A percentile compares a stretch with the other conserved stretches of the same genome.
These are phyloP conservation scores for Ophion ventricosus DNA, from an alignment of 2,888 invertebrate species.

Conservation along the genomic window DNA sequence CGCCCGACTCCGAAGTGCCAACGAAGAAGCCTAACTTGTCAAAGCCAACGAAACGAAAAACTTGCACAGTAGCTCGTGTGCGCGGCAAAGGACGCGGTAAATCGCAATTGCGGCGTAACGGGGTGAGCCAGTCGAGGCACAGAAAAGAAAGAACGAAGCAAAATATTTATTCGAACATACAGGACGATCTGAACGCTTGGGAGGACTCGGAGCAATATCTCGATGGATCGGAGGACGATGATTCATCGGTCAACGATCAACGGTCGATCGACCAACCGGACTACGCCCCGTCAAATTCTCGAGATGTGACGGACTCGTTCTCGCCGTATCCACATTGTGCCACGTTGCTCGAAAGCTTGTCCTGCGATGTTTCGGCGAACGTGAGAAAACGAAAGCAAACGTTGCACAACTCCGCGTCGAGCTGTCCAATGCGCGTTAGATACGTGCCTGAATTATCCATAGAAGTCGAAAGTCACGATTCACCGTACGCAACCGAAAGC, in stretches of 20 bases:
- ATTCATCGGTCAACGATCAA: conserved; percentile 17
- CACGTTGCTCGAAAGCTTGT: conserved; percentile 58
- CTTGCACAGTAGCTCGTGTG: conserved; percentile 68
- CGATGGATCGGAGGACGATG: conserved; percentile 59
- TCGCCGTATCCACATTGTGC: conserved; percentile 21
- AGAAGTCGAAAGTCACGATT: conserved; percentile 42
- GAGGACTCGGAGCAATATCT: conserved; percentile 38
- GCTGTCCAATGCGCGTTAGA: conserved; percentile 65
- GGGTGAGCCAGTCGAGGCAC: conserved; percentile 77
- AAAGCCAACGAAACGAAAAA: conserved; percentile 64
- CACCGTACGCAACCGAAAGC: conserved; percentile 6
- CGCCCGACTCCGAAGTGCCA: conserved; percentile 63
- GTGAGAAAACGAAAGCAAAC: conserved; percentile 60
- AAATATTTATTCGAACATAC: conserved; percentile 71
- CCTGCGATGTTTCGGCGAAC: conserved; percentile 65
- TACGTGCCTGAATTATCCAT: conserved; percentile 66
- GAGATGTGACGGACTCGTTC: conserved; percentile 14
- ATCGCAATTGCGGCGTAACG: conserved; percentile 75
- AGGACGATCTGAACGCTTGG: conserved; percentile 66
- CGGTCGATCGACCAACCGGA: conserved; percentile 11
- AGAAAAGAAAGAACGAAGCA: conserved; percentile 74
- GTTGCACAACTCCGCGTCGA: conserved; percentile 36
- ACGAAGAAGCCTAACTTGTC: conserved; percentile 60
- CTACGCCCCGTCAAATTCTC: background rate
- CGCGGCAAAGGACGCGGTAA: conserved; percentile 75